Conservation (phyloP, 2,113 vertebrate genomes). For the Anguilla rostrata region DNA sequence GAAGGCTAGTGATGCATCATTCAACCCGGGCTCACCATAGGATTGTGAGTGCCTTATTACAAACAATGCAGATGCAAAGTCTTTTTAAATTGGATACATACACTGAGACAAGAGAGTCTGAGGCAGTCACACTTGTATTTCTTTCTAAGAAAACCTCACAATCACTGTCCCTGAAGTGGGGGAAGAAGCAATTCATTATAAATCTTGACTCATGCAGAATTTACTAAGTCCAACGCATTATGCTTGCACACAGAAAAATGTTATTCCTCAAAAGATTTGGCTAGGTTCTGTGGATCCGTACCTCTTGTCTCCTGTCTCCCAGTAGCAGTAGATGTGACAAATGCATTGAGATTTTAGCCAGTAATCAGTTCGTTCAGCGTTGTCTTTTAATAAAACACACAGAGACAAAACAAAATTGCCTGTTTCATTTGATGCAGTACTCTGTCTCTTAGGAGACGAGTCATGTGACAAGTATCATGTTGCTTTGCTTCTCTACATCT, state of each 20-base stretch:
- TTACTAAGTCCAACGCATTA: conserved; percentile 4
- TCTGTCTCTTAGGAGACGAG: conserved; percentile 12
- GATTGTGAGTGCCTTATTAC: background rate
- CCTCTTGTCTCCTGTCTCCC: conserved; percentile 4
- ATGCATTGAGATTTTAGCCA: background rate
- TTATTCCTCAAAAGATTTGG: conserved; percentile 10
- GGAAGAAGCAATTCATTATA: conserved; percentile 20
- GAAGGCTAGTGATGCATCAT: background rate
- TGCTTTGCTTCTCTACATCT: background rate
- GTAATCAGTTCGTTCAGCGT: conserved; percentile 11
- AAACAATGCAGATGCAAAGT: background rate
- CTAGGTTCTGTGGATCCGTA: background rate
- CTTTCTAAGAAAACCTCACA: conserved; percentile 19
- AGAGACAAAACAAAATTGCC: background rate
- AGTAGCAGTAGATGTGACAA: conserved; percentile 10
- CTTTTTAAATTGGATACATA: background rate
- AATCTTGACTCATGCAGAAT: conserved; percentile 9
- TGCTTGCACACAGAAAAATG: conserved; percentile 20
- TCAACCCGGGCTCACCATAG: background rate
- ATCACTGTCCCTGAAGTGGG: background rate
- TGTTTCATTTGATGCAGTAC: background rate
- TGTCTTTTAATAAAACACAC: background rate
- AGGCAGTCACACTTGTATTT: conserved; percentile 10
- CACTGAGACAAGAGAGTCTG: background rate
- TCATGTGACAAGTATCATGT: background rate